Evolutionary conservation across 2,888 invertebrate species (phyloP).

Genomic region (Drosophila engyochracea): DNA sequence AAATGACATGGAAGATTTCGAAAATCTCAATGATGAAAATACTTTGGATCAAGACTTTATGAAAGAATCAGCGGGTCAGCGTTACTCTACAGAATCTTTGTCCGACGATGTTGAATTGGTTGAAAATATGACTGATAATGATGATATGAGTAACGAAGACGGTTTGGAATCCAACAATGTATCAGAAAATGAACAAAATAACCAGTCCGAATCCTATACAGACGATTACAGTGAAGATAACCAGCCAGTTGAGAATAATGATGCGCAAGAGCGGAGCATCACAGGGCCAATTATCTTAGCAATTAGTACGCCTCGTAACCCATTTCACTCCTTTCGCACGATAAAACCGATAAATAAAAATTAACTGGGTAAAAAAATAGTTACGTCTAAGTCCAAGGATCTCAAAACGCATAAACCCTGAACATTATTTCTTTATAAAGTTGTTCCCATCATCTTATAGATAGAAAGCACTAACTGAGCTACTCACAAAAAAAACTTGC

Average conservation of each 20-base stretch:
- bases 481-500: neutral
- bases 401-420: neutral
- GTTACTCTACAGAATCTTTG: slow-evolving; percentile 17
- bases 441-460: neutral
- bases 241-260: slow-evolving; percentile 17
- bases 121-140: slow-evolving; percentile 24
- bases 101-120: slow-evolving; percentile 13
- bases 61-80: neutral
- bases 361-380: slow-evolving; percentile 10
- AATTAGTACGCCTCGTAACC: slow-evolving; percentile 37
- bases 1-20: slow-evolving; percentile 3
- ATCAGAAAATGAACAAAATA: slow-evolving; percentile 20
- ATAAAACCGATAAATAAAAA: slow-evolving; percentile 22
- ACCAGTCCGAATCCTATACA: slow-evolving; percentile 10
- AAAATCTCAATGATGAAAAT: slow-evolving; percentile 21
- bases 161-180: slow-evolving; percentile 7
- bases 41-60: slow-evolving; percentile 17
- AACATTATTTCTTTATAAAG: neutral
- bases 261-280: slow-evolving; percentile 35
- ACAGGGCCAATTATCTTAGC: slow-evolving; percentile 45
- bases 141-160: slow-evolving; percentile 29
- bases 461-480: neutral
- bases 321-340: slow-evolving; percentile 41
- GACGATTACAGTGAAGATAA: slow-evolving; percentile 16
- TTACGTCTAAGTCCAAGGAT: neutral